phyloP scores from a whole-genome alignment of 2,797 vertebrate genomes.

The Anguilla marmorata region DNA sequence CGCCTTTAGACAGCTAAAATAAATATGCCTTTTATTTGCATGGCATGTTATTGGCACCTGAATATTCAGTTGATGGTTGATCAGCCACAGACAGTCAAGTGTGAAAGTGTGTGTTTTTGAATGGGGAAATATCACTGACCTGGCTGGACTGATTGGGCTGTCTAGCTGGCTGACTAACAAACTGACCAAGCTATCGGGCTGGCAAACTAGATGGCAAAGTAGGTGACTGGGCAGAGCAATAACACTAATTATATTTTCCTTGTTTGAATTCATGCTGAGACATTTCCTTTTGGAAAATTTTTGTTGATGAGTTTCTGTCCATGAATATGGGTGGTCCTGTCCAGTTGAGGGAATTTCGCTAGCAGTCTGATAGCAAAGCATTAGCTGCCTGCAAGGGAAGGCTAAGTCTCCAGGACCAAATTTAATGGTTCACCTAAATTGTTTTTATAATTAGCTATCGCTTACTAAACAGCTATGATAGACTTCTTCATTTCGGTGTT shows the following conservation, averaged over 20 bases:
- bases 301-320: neutral
- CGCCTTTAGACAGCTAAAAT: neutral
- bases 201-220: neutral
- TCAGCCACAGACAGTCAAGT: neutral
- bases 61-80: neutral
- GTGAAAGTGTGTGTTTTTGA: neutral
- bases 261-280: neutral
- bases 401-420: neutral
- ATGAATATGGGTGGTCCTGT: too few relatives aligned
- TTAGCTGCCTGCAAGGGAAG: neutral
- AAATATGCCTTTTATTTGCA: neutral
- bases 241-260: neutral
- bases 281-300: neutral
- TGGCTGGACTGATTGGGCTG: neutral
- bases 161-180: neutral
- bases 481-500: neutral
- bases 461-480: too few relatives aligned
- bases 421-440: neutral
- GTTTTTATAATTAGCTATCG: neutral
- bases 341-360: neutral
- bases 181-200: neutral
- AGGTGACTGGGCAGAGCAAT: neutral
- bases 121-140: neutral
- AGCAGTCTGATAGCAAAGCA: neutral
- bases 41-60: neutral